Evolutionary conservation across 2,113 vertebrate genomes (phyloP), one percentile per base, ranked within the genome.

Genomic region (Entosphenus tridentatus): DNA sequence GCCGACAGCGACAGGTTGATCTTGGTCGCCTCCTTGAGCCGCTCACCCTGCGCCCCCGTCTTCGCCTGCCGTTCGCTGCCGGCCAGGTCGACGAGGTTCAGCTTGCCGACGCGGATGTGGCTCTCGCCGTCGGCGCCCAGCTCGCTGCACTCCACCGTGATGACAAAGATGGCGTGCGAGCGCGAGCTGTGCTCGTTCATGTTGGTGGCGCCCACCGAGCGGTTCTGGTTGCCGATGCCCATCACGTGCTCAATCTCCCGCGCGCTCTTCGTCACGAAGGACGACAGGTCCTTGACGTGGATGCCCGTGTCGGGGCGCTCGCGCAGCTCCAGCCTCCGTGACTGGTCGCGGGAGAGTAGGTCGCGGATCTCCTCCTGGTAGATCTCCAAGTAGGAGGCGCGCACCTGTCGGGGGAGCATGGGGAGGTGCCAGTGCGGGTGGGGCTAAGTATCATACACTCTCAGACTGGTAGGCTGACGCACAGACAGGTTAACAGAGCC

Each of bases 361-460:
- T 97, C 92, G 67, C 89, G 73, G 73, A 97, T 84, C 73, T 97
- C 89, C 80, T 97, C 92, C 78, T 91, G 89, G 77, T 97, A 97
- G 77, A 97, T 96, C 80, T 97, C 91, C 73, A 97, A 77, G 75
- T 95, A 97, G 0, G 91, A 97, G n/a, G 89, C 92, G 75, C 92
- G 81, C 70, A 39, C 39, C 39, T 39, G 39, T 39, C 39, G 39
- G 39, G 39, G 39, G 39, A 39, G 39, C 39, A 39, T 6, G 6
- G 39, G 39, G 39, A 39, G 39, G 39, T 39, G 39, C 39, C 39
- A 39, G 39, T 39, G 39, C 39, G 39, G 39, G 39, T 39, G 39
- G 39, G 39, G 39, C 1, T 39, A 39, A 39, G 5, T 7, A 39
- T 39, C 1, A 39, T 39, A 7, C 1, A 39, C 39, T 21, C 18